Percentiles rank a stretch among this genome's conserved stretches.
Evolutionary conservation across 2,113 vertebrate species (phyloP).

Genomic region (Diphyllodes magnificus): DNA sequence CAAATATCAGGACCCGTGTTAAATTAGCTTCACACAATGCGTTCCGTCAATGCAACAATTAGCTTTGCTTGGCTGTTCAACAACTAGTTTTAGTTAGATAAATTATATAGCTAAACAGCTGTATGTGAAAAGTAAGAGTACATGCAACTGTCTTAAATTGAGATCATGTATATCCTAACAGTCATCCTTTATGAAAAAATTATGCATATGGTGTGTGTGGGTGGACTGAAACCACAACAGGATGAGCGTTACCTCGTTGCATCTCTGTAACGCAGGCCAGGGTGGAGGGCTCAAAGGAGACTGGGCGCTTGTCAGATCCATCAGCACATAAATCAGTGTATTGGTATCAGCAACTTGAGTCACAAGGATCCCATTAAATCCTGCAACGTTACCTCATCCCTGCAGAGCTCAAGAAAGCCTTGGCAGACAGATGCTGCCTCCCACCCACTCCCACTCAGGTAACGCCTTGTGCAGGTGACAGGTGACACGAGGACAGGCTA

Average conservation of each 20-base stretch:
- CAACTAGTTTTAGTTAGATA: neutral
- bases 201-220: neutral
- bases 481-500: accelerated
- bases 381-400: neutral
- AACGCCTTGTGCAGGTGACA: neutral
- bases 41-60: neutral
- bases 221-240: neutral
- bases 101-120: neutral
- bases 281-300: neutral
- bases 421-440: neutral
- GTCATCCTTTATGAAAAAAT: neutral
- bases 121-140: neutral
- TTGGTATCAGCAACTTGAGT: neutral
- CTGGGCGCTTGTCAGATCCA: neutral
- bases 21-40: accelerated
- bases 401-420: accelerated
- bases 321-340: neutral
- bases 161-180: neutral
- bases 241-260: neutral
- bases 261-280: accelerated
- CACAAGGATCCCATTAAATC: neutral
- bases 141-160: neutral
- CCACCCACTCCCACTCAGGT: neutral
- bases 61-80: neutral
- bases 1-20: neutral